Evolutionary conservation across 2,113 vertebrate genomes (phyloP).

Genomic region (Centropus unirufus): DNA sequence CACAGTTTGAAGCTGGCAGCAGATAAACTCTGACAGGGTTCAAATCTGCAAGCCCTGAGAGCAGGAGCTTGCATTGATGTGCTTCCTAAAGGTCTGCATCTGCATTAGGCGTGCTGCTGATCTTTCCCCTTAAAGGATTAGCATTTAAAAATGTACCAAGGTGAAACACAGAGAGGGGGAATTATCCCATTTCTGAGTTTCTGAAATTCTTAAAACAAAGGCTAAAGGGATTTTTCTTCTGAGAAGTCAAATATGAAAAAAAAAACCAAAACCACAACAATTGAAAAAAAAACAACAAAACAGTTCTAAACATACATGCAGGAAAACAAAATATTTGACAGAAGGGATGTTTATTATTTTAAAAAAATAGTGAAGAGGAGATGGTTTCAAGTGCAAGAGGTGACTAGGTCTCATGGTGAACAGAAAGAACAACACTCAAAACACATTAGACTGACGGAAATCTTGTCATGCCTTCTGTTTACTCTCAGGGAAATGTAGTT

Average conservation of each 20-base stretch:
- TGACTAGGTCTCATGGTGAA: neutral
- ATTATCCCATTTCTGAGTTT: neutral
- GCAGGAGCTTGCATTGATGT: constrained; percentile 14
- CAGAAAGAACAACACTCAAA: neutral
- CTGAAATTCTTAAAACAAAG: neutral
- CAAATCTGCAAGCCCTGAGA: constrained; percentile 27
- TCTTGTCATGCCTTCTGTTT: neutral
- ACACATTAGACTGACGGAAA: neutral
- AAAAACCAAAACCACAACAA: too few species aligned
- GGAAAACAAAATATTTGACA: neutral
- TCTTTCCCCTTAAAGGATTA: constrained; percentile 14
- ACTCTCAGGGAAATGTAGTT: neutral
- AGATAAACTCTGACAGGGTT: constrained; percentile 40
- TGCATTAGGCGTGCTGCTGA: constrained; percentile 12
- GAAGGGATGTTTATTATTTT: neutral
- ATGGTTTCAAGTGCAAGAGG: neutral
- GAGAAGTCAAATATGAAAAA: neutral
- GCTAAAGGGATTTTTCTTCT: neutral
- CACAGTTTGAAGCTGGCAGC: constrained; percentile 48
- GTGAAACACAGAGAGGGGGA: neutral
- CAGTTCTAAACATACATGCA: too few species aligned
- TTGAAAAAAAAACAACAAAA: too few species aligned
- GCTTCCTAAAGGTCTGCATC: constrained; percentile 31
- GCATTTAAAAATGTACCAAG: neutral
- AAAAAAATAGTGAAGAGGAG: neutral